Evolutionary conservation across 2,113 vertebrate genomes (phyloP), one percentile per base, ranked within the genome.

Genomic region (Pelobates fuscus): DNA sequence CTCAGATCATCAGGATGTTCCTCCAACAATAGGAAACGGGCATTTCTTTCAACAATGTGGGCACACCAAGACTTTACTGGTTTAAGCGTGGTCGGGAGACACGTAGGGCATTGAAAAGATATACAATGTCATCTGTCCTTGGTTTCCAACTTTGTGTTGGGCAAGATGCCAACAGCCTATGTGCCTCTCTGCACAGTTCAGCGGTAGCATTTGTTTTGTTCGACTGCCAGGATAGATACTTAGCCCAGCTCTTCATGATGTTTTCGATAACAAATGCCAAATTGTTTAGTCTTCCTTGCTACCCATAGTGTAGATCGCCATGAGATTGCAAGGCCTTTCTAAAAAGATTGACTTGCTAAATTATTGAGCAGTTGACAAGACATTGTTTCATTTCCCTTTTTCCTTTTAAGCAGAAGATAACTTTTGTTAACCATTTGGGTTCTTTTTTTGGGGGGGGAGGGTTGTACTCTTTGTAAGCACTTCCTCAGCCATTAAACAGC

Each of bases 241-340:
- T 66, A 1, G 65, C 78, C 84, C 83, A 43, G 70, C 78, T 49
- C 49, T 86, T 86, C 78, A 81, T 83, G 89, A 78, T 86, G 85
- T 78, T 82, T 83, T 88, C 81, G 86, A 82, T 61, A 2, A 80
- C 80, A 0, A 78, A 80, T 88, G 87, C 87, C 87, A 83, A 79
- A 83, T 83, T 89, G 86, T 89, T 89, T 87, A 86, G 87, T 88
- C 89, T 89, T 80, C 79, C 46, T 79, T 10, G 5, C 32, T 37
- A 10, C 32, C 32, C 32, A 37, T 5, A 49, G 11, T 14, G 44
- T 3, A 49, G 44, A 49, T 49, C 44, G 4, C 86, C 85, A 81
- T 80, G 72, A 81, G 87, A 79, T 84, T 84, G 73, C 80, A 79
- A 62, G 80, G 78, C 41, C 27, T 80, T 57, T 78, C 81, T 82